These are phyloP conservation scores for Upupa epops DNA, from an alignment of 2,113 vertebrate species.

Conservation along the genomic window DNA sequence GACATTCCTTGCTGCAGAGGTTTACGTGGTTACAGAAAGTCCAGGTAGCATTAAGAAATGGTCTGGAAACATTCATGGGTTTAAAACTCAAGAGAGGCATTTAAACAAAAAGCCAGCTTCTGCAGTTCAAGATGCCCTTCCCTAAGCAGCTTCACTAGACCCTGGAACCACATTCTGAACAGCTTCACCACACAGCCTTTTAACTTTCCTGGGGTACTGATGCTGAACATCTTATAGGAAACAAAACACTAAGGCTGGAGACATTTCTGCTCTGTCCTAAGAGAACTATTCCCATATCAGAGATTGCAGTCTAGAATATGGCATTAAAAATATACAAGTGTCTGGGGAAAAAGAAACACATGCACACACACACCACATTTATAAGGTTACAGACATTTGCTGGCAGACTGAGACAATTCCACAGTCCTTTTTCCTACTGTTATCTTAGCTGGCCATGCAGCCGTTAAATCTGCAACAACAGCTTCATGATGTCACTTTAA, in stretches of 20 bases:
- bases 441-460: not conserved
- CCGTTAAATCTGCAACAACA: not conserved
- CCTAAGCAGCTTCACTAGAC: fast-evolving
- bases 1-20: not conserved
- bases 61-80: not conserved
- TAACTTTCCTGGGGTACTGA: not conserved
- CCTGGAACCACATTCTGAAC: not conserved
- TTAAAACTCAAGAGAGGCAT: not conserved
- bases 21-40: not conserved
- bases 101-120: not conserved
- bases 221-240: not conserved
- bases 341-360: not conserved
- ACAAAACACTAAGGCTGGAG: not conserved
- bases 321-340: not conserved
- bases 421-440: not conserved
- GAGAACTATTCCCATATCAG: not conserved
- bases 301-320: not conserved
- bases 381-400: not conserved
- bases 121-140: not conserved
- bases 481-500: not conserved
- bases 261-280: not conserved
- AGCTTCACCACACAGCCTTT: not conserved
- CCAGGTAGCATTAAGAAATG: not conserved
- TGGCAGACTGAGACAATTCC: not conserved
- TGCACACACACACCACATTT: no score